These are phyloP conservation scores for Pygocentrus nattereri DNA, from an alignment of 2,797 vertebrate species.

Conservation along the genomic window DNA sequence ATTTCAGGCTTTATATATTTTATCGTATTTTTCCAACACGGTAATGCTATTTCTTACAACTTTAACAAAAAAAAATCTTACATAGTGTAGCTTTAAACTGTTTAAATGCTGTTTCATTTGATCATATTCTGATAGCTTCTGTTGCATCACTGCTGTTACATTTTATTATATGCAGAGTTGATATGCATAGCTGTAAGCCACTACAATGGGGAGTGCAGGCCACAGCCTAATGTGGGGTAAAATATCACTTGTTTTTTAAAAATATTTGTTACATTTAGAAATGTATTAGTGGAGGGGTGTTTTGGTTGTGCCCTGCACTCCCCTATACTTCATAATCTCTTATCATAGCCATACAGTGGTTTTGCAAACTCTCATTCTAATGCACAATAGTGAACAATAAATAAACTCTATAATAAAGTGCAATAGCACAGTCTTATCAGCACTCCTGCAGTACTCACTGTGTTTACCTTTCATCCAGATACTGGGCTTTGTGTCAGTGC, in stretches of 20 bases:
- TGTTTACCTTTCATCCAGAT: conserved; percentile 13
- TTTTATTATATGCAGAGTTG: background rate
- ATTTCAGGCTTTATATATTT: too few relatives aligned
- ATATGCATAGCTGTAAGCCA: background rate
- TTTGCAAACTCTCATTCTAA: background rate
- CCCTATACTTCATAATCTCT: background rate
- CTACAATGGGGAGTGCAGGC: background rate
- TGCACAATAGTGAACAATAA: background rate
- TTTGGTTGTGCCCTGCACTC: background rate
- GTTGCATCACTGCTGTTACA: background rate
- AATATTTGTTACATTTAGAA: background rate
- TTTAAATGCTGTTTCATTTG: background rate
- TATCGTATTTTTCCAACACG: too few relatives aligned
- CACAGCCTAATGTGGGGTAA: background rate
- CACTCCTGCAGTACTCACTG: conserved; percentile 25
- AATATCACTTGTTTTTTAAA: background rate
- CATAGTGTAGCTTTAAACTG: background rate
- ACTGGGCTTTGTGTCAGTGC: conserved; percentile 29
- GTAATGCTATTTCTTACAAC: too few relatives aligned
- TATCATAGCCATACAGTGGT: conserved; percentile 7
- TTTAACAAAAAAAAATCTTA: too few relatives aligned
- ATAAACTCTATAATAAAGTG: too few relatives aligned
- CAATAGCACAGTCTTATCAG: background rate
- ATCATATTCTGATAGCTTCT: background rate
- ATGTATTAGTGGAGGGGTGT: background rate